Evolutionary conservation across 2,888 invertebrate genomes (phyloP).

Genomic region (Eupelmus urozonus): DNA sequence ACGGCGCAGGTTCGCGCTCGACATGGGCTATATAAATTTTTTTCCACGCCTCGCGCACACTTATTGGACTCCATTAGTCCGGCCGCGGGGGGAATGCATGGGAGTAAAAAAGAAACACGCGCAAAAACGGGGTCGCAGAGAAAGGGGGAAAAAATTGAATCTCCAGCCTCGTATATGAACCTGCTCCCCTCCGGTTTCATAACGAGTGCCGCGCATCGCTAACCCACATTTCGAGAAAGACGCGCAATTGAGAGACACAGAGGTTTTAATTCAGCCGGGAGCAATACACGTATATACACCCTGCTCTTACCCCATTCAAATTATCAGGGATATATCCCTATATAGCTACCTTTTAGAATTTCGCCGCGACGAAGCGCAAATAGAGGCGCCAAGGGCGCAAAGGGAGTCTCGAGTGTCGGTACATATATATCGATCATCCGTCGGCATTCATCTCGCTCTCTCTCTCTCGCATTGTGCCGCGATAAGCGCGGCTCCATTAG

Average conservation of each 20-base stretch:
- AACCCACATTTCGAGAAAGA: too few species aligned
- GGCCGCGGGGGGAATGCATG: not conserved
- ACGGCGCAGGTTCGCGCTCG: not conserved
- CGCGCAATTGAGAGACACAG: too few species aligned
- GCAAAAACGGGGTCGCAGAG: not conserved
- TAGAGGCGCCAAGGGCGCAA: conserved; percentile 35
- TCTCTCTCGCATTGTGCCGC: conserved; percentile 27
- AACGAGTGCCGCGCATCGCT: too few species aligned
- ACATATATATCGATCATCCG: conserved; percentile 41
- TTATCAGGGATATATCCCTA: not conserved
- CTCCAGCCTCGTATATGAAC: not conserved
- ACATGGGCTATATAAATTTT: not conserved
- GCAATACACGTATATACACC: not conserved
- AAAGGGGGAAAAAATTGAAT: not conserved
- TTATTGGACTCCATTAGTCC: conserved; percentile 47
- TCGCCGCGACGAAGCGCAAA: conserved; percentile 40
- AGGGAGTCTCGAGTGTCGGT: conserved; percentile 32
- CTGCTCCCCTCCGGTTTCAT: too few species aligned
- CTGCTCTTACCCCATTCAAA: conserved; percentile 12
- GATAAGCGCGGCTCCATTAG: conserved; percentile 63
- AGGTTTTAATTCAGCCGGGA: too few species aligned
- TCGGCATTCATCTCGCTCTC: conserved; percentile 3
- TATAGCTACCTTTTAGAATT: too few species aligned
- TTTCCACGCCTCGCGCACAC: conserved; percentile 11
- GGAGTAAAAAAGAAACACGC: not conserved